Evolutionary conservation across 2,888 invertebrate genomes (phyloP).

Genomic region (Pecten maximus): DNA sequence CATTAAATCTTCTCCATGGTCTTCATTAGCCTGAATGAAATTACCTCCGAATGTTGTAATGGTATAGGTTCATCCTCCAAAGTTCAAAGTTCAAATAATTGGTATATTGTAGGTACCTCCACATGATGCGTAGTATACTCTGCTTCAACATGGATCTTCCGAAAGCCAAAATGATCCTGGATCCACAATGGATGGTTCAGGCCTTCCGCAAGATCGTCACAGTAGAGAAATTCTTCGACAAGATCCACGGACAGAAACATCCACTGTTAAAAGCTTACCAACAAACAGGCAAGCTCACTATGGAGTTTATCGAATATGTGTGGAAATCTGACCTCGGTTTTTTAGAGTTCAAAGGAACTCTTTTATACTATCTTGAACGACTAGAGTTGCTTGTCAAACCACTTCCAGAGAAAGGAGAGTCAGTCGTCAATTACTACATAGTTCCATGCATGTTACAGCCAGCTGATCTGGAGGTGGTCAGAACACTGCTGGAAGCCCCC

Average conservation of each 20-base stretch:
- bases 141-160: slow-evolving; percentile 9
- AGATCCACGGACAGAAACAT: not conserved
- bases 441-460: not conserved
- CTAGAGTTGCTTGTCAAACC: not conserved
- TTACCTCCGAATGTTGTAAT: no score
- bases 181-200: slow-evolving; percentile 7
- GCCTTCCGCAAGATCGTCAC: slow-evolving; percentile 1
- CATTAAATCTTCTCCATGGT: no score
- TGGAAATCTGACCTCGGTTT: not conserved
- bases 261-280: not conserved
- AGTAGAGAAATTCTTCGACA: slow-evolving; percentile 7
- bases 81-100: no score
- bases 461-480: not conserved
- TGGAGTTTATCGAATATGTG: not conserved
- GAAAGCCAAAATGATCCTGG: not conserved
- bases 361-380: not conserved
- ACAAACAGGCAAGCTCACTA: slow-evolving; percentile 7
- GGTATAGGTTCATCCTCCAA: no score
- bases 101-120: not conserved
- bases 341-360: not conserved
- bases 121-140: not conserved
- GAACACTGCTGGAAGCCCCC: not conserved
- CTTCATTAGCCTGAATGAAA: no score
- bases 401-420: not conserved
- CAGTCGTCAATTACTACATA: not conserved